A percentile compares a stretch with the other conserved stretches of the same genome.
Evolutionary conservation across 2,888 invertebrate genomes (phyloP).

Genomic region (Cistogaster globosa): DNA sequence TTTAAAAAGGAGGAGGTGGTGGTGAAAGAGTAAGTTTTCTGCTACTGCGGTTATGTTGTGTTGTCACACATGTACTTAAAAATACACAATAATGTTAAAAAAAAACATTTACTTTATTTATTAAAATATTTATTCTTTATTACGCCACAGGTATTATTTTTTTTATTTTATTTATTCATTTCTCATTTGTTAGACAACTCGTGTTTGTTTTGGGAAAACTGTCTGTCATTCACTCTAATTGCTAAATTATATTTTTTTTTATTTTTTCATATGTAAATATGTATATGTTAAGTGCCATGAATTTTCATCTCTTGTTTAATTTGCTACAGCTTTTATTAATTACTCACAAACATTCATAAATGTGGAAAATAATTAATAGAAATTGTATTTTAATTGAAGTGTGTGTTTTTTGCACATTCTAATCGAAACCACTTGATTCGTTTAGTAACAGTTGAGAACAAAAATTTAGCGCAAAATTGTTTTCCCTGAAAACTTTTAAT

Average conservation of each 20-base stretch:
- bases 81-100: conserved; percentile 61
- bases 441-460: conserved; percentile 6
- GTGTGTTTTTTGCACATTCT: conserved; percentile 2
- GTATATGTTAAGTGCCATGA: not conserved
- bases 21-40: conserved; percentile 65
- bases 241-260: conserved; percentile 4
- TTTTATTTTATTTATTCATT: conserved; percentile 25
- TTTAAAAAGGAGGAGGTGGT: conserved; percentile 38
- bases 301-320: not conserved
- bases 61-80: conserved; percentile 61
- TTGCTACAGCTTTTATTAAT: not conserved
- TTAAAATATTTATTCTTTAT: conserved; percentile 57
- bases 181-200: conserved; percentile 18
- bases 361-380: conserved; percentile 44
- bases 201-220: conserved; percentile 35
- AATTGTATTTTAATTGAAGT: conserved; percentile 45
- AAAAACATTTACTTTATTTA: conserved; percentile 51
- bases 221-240: conserved; percentile 28
- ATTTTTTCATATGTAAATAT: not conserved
- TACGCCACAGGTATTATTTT: conserved; percentile 66
- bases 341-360: not conserved
- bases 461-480: not conserved
- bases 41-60: conserved; percentile 41
- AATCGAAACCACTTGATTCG: conserved; percentile 29
- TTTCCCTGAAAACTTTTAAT: too few species aligned